Evolutionary conservation across 2,888 invertebrate species (phyloP).

Genomic region (Eudemis profundana): DNA sequence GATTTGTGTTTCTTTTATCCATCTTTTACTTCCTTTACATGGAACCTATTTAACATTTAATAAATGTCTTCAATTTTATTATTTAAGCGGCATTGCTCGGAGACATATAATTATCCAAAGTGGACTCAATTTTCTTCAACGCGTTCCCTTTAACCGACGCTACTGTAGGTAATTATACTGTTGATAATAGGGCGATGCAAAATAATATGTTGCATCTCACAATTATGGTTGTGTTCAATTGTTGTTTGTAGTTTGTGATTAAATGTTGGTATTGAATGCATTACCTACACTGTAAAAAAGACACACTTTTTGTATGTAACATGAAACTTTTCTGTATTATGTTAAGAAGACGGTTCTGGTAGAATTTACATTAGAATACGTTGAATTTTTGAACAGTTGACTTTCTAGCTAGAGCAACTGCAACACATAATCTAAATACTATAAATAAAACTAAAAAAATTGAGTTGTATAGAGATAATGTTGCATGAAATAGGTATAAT

Average conservation of each 20-base stretch:
- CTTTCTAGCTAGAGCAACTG: too few species aligned
- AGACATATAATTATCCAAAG: constrained; percentile 16
- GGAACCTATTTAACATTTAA: constrained; percentile 48
- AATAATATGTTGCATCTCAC: constrained; percentile 14
- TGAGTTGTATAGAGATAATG: too few species aligned
- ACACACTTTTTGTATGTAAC: too few species aligned
- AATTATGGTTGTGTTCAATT: constrained; percentile 11
- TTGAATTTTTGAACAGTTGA: too few species aligned
- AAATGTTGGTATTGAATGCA: not conserved
- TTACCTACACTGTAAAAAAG: not conserved
- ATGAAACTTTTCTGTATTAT: too few species aligned
- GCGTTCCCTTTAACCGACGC: constrained; percentile 4
- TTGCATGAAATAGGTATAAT: too few species aligned
- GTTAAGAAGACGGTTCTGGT: too few species aligned
- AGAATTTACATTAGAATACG: too few species aligned
- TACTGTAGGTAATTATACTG: constrained; percentile 16
- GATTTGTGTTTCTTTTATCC: too few species aligned
- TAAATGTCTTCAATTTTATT: not conserved
- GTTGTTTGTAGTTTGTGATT: constrained; percentile 5
- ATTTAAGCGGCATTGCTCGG: constrained; percentile 9
- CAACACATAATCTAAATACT: too few species aligned
- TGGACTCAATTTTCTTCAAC: constrained; percentile 24
- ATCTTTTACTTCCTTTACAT: too few species aligned
- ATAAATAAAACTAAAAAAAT: too few species aligned
- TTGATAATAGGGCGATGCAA: constrained; percentile 8